Percentiles rank a stretch among this genome's conserved stretches.
Evolutionary conservation across 2,797 vertebrate species (phyloP).

Genomic region (Gymnothorax reevesii): DNA sequence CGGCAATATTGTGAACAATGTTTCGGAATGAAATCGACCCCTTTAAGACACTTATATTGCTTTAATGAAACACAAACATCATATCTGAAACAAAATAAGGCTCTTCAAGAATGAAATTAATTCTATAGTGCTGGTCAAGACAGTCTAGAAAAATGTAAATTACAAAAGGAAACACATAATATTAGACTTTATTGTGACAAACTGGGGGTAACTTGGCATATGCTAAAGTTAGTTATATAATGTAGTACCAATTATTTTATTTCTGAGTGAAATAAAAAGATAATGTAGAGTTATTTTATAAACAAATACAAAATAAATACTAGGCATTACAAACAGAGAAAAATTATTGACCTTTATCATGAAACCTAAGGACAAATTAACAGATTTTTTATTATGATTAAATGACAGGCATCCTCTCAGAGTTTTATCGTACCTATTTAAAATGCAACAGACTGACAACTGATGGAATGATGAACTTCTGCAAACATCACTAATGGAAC

Average conservation of each 20-base stretch:
- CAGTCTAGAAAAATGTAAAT: not conserved
- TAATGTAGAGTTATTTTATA: not conserved
- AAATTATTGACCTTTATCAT: slow-evolving; percentile 46
- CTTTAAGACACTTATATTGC: not conserved
- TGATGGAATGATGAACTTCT: not conserved
- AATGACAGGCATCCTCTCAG: slow-evolving; percentile 63
- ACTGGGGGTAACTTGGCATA: not conserved
- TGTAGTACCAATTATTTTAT: not conserved
- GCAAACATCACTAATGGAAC: not conserved
- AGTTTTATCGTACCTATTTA: slow-evolving; percentile 26
- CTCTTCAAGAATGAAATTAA: not conserved
- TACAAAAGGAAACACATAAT: not conserved
- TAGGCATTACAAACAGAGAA: not conserved
- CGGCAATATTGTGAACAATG: not conserved
- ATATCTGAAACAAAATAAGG: not conserved
- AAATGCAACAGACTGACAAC: not conserved
- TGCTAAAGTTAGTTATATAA: not conserved
- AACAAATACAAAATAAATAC: not conserved
- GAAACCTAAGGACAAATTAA: slow-evolving; percentile 29
- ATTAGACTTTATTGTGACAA: not conserved
- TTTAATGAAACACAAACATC: not conserved
- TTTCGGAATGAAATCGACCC: not conserved
- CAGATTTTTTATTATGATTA: slow-evolving; percentile 37
- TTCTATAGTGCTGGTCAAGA: not conserved
- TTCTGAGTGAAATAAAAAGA: slow-evolving; percentile 13